Evolutionary conservation across 2,797 vertebrate species (phyloP), one percentile per base, ranked within the genome.

Genomic region (Acrossocheilus fasciatus): DNA sequence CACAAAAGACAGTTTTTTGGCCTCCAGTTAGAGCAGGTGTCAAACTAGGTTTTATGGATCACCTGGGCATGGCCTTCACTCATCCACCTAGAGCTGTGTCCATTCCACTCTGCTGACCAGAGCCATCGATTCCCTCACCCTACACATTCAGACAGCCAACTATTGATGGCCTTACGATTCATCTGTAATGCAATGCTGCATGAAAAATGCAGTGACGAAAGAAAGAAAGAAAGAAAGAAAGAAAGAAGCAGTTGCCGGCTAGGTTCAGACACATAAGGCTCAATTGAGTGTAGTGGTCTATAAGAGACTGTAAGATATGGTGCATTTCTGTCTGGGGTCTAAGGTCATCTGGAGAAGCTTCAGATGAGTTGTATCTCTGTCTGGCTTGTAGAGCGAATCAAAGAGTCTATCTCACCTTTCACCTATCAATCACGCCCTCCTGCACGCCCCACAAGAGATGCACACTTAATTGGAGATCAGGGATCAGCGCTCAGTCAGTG

Each of bases 351-450:
- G 68, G 83, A 90, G 89, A 89, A 93, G 93, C 93, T 94, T 91
- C 93, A 94, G 94, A 95, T 94, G 93, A 95, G 94, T 92, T 94
- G 94, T 94, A 94, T 93, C 92, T 95, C 94, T 94, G 93, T 94
- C 93, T 94, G 94, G 93, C 93, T 94, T 94, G 93, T 94, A 94
- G 92, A 95, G 94, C 92, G 93, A 93, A 95, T 95, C 95, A 93
- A 93, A 96, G 95, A 95, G 94, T 95, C 95, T 94, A 95, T 96
- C 94, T 94, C 95, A 95, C 95, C 95, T 96, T 95, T 96, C 95
- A 95, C 95, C 94, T 94, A 94, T 94, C 91, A 95, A 95, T 94
- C 95, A 93, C 92, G 91, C 91, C 77, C 83, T 80, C 59, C 62
- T 59, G 83, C 93, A 92, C 93, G 92, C 93, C 93, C 93, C 91